Evolutionary conservation across 2,888 invertebrate species (phyloP), one percentile per base, ranked within the genome.

Genomic region (Teleogryllus oceanicus): DNA sequence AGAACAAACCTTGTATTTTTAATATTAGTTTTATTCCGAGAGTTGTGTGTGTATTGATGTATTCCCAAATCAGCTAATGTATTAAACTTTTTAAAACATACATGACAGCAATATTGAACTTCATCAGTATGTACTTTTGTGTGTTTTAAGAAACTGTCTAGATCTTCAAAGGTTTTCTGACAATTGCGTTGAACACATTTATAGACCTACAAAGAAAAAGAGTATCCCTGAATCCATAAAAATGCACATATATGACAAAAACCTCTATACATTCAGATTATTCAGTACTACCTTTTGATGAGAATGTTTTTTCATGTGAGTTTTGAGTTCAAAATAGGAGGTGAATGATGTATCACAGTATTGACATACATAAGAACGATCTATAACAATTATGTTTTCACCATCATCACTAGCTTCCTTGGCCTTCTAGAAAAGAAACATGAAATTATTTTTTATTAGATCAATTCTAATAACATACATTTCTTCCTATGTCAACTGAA

Each of bases 181-280:
- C 93, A 93, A 21, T 89, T 88, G 83, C 88, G 89, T 85, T 92
- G 90, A 79, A 92, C 90, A 85, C 93, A 93, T 85, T 91, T 92
- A 85, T 90, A 93, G 78, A 89, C 89, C 86, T 91, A 49, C 16
- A 49, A 77, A 13, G 16, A 77, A 49, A 20, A 49, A 49, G n/a
- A 49, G 11, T 12, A 49, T 24, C 16, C 37, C 12, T 77, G 50
- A 21, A 20, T 77, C 5, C 12, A 49, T 74, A 1, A 74, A 62
- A 49, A 76, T 20, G 4, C n/a, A 50, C 13, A 49, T 24, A 77
- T 11, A 77, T 49, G 74, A 16, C 21, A 80, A 62, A 37, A 37
- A 37, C 37, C 37, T 37, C 1, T 8, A 37, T 8, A 37, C 37
- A 37, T 5, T 37, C 37, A 37, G 37, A 8, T 37, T 37, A 78